Evolutionary conservation across 2,113 vertebrate species (phyloP).

Genomic region (Smithornis capensis): DNA sequence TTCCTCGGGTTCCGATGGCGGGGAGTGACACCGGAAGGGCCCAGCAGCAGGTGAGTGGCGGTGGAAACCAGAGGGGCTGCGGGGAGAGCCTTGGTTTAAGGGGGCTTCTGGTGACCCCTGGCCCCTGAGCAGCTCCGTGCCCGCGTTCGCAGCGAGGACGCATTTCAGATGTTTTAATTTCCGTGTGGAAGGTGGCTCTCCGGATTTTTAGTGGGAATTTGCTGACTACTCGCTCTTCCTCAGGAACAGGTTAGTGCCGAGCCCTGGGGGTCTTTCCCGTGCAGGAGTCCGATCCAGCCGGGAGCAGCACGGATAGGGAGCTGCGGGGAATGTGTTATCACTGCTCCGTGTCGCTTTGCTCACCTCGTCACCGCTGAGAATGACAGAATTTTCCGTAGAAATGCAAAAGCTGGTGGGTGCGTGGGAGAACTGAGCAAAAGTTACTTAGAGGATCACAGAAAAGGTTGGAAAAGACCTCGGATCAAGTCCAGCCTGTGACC

Average conservation of each 20-base stretch:
- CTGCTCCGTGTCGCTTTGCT: not conserved
- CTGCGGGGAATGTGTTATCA: not conserved
- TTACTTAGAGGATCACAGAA: not conserved
- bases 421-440: not conserved
- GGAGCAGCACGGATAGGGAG: not conserved
- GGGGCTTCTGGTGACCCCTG: not conserved
- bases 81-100: not conserved
- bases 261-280: too few relatives aligned
- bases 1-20: not conserved
- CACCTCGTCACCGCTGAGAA: not conserved
- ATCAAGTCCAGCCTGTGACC: not conserved
- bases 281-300: rapidly evolving
- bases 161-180: rapidly evolving
- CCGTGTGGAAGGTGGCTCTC: too few relatives aligned
- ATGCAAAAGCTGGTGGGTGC: not conserved
- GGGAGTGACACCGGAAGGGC: rapidly evolving
- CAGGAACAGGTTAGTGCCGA: too few relatives aligned
- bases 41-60: conserved; percentile 33
- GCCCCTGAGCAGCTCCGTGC: not conserved
- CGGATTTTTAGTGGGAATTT: not conserved
- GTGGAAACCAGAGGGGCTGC: not conserved
- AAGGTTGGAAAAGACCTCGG: not conserved
- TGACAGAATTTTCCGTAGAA: not conserved
- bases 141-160: not conserved
- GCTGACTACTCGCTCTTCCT: not conserved